Percentiles rank a stretch among this genome's conserved stretches.
Evolutionary conservation across 2,888 invertebrate species (phyloP).

Genomic region (Harmothoe impar): DNA sequence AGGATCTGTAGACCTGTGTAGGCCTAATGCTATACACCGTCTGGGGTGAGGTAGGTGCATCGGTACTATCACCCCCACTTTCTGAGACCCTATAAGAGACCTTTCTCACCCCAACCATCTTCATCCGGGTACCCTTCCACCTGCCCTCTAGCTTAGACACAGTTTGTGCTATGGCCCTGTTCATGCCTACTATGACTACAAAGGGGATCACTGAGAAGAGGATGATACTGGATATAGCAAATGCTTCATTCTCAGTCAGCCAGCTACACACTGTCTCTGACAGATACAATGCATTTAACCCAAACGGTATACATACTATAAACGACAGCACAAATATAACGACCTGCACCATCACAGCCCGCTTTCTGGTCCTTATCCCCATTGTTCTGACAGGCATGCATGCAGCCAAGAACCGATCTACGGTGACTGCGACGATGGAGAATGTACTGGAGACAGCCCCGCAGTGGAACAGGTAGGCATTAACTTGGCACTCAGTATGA

Average conservation of each 20-base stretch:
- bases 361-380: neutral
- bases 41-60: neutral
- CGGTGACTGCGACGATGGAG: neutral
- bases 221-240: neutral
- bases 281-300: neutral
- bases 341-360: neutral
- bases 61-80: too few relatives aligned
- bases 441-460: neutral
- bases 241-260: neutral
- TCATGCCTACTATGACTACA: neutral
- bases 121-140: neutral
- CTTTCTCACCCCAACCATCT: neutral
- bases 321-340: neutral
- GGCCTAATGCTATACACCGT: neutral
- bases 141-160: neutral
- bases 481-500: neutral
- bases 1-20: too few relatives aligned
- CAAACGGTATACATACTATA: neutral
- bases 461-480: neutral
- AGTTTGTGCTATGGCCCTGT: neutral
- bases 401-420: neutral
- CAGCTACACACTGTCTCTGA: neutral
- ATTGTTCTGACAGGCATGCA: neutral
- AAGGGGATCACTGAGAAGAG: constrained; percentile 18
- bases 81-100: neutral